Evolutionary conservation across 2,113 vertebrate species (phyloP).

Genomic region (Sarotherodon lohbergeri): DNA sequence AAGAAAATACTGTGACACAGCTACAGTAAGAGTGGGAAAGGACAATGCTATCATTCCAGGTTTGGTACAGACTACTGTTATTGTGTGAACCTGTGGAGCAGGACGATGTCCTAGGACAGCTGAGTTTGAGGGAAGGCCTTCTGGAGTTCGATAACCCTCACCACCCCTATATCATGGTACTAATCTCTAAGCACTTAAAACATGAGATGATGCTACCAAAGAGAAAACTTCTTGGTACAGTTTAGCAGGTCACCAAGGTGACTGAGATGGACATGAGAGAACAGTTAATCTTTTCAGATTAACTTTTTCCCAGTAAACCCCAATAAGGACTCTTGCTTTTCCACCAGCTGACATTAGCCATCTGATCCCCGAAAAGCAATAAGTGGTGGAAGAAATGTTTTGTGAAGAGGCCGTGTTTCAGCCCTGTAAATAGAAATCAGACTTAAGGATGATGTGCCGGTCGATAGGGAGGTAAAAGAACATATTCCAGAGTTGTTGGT

Average conservation of each 20-base stretch:
- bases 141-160: neutral
- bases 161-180: neutral
- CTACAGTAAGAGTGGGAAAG: neutral
- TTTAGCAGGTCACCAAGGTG: neutral
- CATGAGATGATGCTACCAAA: neutral
- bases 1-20: neutral
- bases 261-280: neutral
- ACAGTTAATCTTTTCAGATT: neutral
- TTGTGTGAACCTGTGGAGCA: neutral
- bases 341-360: neutral
- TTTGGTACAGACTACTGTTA: neutral
- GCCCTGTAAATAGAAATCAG: neutral
- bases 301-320: neutral
- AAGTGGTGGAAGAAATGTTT: neutral
- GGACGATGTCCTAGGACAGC: neutral
- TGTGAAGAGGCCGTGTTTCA: neutral
- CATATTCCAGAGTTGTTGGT: neutral
- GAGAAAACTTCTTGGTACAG: rapidly evolving
- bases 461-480: neutral
- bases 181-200: neutral
- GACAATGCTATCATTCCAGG: neutral
- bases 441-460: neutral
- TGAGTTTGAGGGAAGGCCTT: neutral
- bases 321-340: neutral
- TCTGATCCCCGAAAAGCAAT: neutral